These are phyloP conservation scores for Triplophysa tibetana DNA, from an alignment of 2,113 vertebrate species.

Conservation along the genomic window DNA sequence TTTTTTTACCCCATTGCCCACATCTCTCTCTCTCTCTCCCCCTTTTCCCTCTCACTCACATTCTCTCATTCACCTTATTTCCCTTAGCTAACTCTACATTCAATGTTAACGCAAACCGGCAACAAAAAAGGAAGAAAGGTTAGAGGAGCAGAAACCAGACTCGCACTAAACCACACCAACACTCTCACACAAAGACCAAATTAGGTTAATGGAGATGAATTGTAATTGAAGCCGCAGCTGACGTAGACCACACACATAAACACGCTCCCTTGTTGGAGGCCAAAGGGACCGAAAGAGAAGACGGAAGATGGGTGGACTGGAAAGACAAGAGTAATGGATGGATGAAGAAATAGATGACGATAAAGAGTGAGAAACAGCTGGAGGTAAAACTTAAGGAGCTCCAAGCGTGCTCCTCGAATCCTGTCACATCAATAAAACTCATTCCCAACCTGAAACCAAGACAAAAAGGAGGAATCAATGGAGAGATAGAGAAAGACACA, in stretches of 20 bases:
- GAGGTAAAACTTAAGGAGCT: conserved; percentile 16
- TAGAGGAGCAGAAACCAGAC: conserved; percentile 9
- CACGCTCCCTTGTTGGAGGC: background rate
- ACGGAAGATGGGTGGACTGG: background rate
- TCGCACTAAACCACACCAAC: background rate
- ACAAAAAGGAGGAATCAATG: background rate
- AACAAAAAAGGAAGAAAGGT: conserved; percentile 29
- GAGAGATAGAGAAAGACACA: conserved; percentile 22
- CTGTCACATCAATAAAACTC: conserved; percentile 46
- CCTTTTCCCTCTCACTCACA: too few species aligned
- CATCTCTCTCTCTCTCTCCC: conserved; percentile 35
- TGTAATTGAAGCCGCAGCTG: conserved; percentile 37
- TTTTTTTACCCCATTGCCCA: conserved; percentile 58
- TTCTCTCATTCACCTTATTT: conserved; percentile 28
- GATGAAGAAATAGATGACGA: background rate
- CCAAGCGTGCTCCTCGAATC: conserved; percentile 11
- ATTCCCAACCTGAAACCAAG: conserved; percentile 44
- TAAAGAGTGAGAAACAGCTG: background rate
- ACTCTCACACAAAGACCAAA: conserved; percentile 42
- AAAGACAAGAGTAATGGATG: conserved; percentile 8
- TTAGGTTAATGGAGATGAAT: conserved; percentile 60
- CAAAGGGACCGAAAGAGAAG: background rate
- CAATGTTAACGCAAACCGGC: conserved; percentile 16
- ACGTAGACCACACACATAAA: conserved; percentile 22
- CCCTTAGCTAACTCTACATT: conserved; percentile 19